These are phyloP conservation scores for Tonatia bakeri DNA, from an alignment of 2,113 vertebrate genomes.

Conservation along the genomic window DNA sequence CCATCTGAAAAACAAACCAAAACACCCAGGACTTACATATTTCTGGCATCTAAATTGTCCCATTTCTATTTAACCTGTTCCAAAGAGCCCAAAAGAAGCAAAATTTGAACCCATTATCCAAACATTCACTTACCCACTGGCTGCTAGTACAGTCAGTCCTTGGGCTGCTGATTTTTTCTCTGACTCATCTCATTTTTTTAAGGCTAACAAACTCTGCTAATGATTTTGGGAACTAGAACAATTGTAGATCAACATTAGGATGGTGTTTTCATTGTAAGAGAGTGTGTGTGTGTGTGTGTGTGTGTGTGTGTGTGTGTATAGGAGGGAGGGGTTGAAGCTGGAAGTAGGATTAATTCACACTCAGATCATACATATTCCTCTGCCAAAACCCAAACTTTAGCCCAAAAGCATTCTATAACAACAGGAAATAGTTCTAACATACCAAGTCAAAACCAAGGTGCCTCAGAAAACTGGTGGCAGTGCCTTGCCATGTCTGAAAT, in stretches of 20 bases:
- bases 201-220: neutral
- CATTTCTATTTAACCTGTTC: neutral
- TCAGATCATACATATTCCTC: neutral
- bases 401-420: neutral
- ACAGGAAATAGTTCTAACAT: neutral
- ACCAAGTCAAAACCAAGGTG: neutral
- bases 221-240: neutral
- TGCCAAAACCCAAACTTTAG: neutral
- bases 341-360: neutral
- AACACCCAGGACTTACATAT: neutral
- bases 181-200: neutral
- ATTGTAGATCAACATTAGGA: neutral
- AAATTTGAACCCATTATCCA: neutral
- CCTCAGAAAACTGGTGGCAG: fast-evolving
- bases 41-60: neutral
- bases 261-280: neutral
- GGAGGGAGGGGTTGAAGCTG: neutral
- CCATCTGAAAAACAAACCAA: constrained; percentile 88
- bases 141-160: neutral
- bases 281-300: no score
- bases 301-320: no score
- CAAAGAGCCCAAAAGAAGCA: neutral
- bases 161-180: neutral
- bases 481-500: neutral
- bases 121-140: neutral